Conservation (phyloP, 2,113 vertebrate genomes). For the Muscicapa adusta region DNA sequence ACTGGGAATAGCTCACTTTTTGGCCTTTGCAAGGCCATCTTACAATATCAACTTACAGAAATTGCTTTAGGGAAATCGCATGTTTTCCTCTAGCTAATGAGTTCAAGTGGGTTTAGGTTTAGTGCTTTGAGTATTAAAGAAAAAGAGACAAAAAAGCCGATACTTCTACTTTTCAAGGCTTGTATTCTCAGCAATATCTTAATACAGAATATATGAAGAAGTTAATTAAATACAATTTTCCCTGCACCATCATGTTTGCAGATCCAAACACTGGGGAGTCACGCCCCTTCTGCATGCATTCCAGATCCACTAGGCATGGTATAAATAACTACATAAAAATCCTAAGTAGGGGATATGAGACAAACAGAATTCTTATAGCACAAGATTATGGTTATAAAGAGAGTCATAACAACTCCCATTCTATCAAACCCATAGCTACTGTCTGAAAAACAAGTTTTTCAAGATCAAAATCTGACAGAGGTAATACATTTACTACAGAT, state of each 20-base stretch:
- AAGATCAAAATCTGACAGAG: background rate
- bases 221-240: conserved; percentile 8
- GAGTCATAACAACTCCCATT: background rate
- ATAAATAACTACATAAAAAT: conserved; percentile 13
- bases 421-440: background rate
- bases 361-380: conserved; percentile 6
- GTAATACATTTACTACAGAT: background rate
- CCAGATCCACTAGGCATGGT: background rate
- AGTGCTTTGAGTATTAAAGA: background rate
- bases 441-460: background rate
- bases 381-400: background rate
- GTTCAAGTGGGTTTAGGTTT: conserved; percentile 7
- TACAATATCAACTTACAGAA: background rate
- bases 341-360: background rate
- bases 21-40: background rate
- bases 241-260: background rate
- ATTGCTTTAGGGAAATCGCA: background rate
- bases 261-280: background rate
- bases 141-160: background rate
- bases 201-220: background rate
- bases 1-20: background rate
- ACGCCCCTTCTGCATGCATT: background rate
- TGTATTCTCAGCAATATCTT: background rate
- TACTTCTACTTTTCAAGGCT: background rate
- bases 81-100: background rate